These are phyloP conservation scores for Kuschelorhynchus macadamiae DNA, from an alignment of 2,888 invertebrate species.

Conservation along the genomic window DNA sequence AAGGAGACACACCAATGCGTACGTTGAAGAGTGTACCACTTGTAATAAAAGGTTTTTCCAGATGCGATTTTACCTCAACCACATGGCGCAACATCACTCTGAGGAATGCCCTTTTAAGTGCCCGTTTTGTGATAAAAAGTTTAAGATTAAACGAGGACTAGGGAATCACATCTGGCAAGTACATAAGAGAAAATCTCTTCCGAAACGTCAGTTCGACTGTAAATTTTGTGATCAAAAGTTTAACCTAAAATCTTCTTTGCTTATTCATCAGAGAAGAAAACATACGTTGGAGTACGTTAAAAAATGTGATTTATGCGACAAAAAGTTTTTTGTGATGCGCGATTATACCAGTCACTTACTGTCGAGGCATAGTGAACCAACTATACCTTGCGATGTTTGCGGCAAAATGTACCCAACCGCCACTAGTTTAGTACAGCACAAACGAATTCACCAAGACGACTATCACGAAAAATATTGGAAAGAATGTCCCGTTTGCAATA, in stretches of 20 bases:
- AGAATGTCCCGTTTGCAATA: constrained; percentile 41
- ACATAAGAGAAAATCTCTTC: background rate
- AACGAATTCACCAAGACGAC: constrained; percentile 5
- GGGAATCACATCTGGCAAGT: background rate
- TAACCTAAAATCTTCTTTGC: background rate
- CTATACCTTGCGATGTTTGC: constrained; percentile 59
- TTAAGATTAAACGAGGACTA: background rate
- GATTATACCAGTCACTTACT: constrained; percentile 64
- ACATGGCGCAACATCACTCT: background rate
- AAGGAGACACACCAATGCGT: background rate
- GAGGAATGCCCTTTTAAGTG: background rate
- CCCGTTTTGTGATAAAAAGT: background rate
- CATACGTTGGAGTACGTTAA: constrained; percentile 1
- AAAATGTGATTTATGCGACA: constrained; percentile 4
- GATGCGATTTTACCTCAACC: background rate
- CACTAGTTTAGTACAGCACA: background rate
- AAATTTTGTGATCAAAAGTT: background rate
- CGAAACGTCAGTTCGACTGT: background rate
- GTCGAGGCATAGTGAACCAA: constrained; percentile 61
- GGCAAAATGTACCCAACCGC: constrained; percentile 67
- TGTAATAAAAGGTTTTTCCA: background rate
- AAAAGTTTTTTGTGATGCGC: background rate
- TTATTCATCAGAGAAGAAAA: background rate
- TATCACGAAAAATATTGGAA: constrained; percentile 16
- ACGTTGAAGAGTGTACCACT: background rate